A percentile compares a stretch with the other conserved stretches of the same genome.
Evolutionary conservation across 2,797 vertebrate species (phyloP).

Genomic region (Gambelia wislizenii): DNA sequence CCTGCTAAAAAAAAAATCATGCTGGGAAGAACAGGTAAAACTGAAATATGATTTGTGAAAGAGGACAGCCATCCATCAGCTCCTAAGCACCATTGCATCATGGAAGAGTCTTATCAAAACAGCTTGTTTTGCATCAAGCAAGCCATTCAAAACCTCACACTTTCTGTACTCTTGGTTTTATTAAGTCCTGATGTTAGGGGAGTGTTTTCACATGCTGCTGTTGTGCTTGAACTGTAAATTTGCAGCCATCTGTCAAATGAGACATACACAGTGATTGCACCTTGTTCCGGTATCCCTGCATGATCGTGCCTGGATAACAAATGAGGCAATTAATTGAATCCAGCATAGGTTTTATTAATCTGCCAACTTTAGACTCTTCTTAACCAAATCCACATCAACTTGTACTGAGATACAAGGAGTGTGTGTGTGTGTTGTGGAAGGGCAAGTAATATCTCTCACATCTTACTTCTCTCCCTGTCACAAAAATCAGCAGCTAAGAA

Average conservation of each 20-base stretch:
- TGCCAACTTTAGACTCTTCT: slow-evolving; percentile 10
- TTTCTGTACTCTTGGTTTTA: slow-evolving; percentile 34
- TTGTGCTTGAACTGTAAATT: slow-evolving; percentile 42
- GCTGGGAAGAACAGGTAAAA: slow-evolving; percentile 41
- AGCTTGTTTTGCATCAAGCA: slow-evolving; percentile 39
- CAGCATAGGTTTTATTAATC: slow-evolving; percentile 21
- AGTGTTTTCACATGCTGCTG: slow-evolving; percentile 24
- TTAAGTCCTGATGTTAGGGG: slow-evolving; percentile 28
- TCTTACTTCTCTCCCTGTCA: slow-evolving; percentile 14
- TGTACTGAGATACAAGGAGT: slow-evolving; percentile 38
- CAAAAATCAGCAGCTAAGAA: slow-evolving; percentile 21
- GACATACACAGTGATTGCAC: slow-evolving; percentile 31
- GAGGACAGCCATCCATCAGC: not conserved
- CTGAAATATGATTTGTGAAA: slow-evolving; percentile 18
- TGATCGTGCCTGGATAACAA: slow-evolving; percentile 61
- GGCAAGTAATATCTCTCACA: not conserved
- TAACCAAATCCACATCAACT: slow-evolving; percentile 43
- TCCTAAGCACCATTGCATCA: slow-evolving; percentile 6
- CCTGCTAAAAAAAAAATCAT: not conserved
- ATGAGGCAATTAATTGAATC: slow-evolving; percentile 45
- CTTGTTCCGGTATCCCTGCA: slow-evolving; percentile 41
- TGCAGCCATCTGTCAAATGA: slow-evolving; percentile 49
- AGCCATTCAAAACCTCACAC: slow-evolving; percentile 16
- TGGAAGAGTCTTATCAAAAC: slow-evolving; percentile 36
- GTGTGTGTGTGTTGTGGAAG: too few species aligned